These are phyloP conservation scores for Thunnus maccoyii DNA, from an alignment of 2,113 vertebrate genomes.

Conservation along the genomic window DNA sequence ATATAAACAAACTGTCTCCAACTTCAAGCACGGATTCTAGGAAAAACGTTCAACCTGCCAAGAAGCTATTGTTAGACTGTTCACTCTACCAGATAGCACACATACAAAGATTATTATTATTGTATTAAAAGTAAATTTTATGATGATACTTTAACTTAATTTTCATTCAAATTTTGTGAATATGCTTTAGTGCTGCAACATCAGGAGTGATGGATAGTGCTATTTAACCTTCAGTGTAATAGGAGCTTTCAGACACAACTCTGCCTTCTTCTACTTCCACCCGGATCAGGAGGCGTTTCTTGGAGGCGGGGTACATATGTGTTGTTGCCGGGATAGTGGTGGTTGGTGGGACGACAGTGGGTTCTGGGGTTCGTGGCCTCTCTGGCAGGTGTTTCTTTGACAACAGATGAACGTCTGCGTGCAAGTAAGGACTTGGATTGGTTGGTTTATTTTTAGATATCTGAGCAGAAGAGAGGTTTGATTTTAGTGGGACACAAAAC, in stretches of 20 bases:
- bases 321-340: rapidly evolving
- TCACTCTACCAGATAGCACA: slow-evolving; percentile 24
- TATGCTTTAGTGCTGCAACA: slow-evolving; percentile 2
- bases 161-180: slow-evolving; percentile 42
- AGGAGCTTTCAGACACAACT: slow-evolving; percentile 70
- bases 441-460: slow-evolving; percentile 76
- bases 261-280: slow-evolving; percentile 71
- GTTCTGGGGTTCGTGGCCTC: slow-evolving; percentile 23
- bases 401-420: slow-evolving; percentile 66
- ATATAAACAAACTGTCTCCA: slow-evolving; percentile 16
- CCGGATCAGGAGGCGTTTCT: slow-evolving; percentile 77
- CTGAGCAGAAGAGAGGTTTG: slow-evolving; percentile 77
- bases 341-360: neutral
- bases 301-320: neutral
- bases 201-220: neutral
- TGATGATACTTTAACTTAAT: neutral
- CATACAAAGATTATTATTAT: neutral
- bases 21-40: neutral
- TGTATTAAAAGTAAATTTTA: neutral
- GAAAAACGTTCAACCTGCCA: slow-evolving; percentile 11
- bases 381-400: neutral
- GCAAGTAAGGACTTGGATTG: slow-evolving; percentile 78
- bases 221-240: slow-evolving; percentile 59
- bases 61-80: neutral
- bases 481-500: slow-evolving; percentile 61